phyloP scores from a whole-genome alignment of 1,140 invertebrate species.

The Macrotrachela quadricornifera region DNA sequence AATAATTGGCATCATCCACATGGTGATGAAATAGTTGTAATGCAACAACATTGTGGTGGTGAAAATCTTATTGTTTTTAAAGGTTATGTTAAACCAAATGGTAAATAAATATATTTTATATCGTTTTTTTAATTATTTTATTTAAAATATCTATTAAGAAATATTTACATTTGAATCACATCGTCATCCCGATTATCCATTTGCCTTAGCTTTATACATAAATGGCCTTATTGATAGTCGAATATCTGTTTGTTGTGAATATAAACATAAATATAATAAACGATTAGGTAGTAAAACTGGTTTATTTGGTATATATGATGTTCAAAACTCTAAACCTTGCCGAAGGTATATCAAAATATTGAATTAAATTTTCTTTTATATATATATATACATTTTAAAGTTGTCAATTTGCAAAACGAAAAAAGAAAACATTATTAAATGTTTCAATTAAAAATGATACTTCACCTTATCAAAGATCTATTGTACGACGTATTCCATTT shows the following conservation, averaged over 20 bases:
- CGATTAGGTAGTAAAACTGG: conserved; percentile 23
- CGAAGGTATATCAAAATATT: conserved; percentile 15
- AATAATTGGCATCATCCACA: conserved; percentile 22
- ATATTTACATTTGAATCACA: conserved; percentile 24
- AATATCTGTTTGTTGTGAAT: conserved; percentile 29
- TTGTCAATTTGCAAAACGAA: no score
- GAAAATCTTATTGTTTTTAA: conserved; percentile 23
- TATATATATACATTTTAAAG: no score
- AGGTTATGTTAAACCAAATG: neutral
- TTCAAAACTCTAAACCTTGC: conserved; percentile 20
- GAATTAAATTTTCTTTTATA: no score
- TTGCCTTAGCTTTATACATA: conserved; percentile 25
- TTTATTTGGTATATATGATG: conserved; percentile 19
- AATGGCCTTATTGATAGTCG: conserved; percentile 20
- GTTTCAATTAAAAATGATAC: no score
- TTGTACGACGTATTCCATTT: no score
- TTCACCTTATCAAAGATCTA: no score
- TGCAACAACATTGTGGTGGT: conserved; percentile 29
- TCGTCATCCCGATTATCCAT: conserved; percentile 27
- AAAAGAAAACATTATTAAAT: no score
- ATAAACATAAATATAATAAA: conserved; percentile 18
- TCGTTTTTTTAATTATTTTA: no score
- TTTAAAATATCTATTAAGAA: conserved; percentile 13
- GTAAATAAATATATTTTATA: neutral
- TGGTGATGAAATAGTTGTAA: conserved; percentile 20